Evolutionary conservation across 92 coral and sea anemone species (phyloP), one percentile per base, ranked within the genome.

Genomic region (Actinostola sp.): DNA sequence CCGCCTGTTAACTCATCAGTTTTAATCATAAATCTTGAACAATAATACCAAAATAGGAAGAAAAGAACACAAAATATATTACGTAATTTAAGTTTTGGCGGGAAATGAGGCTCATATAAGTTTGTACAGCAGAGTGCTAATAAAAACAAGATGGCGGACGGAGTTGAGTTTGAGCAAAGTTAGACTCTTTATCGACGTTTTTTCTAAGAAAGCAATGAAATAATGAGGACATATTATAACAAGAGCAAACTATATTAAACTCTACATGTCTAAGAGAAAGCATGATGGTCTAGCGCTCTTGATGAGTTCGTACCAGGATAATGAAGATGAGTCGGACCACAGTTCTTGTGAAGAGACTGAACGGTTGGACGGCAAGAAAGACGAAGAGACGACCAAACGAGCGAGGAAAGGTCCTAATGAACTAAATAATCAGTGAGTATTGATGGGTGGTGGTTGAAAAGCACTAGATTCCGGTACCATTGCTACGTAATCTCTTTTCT

Each of bases 61-160:
- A 31, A 17, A n/a, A 19, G 19, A 48, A 8, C 10, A 8, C 36
- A 3, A 12, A 1, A 15, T 10, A 28, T 17, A 62, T 62, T 19
- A 62, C 67, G 46, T 35, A 12, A 20, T 68, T 68, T 68, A 48
- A 68, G 50, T 68, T 68, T 68, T 68, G 74, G 74, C 74, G 74
- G 49, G 74, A 68, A 68, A 6, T 1, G 29, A n/a, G 42, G 54
- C 44, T 51, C 38, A 25, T 17, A 21, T 68, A 16, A 28, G 1
- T 62, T 8, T 39, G 67, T 62, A 30, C 74, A 68, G 74, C 74
- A 62, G 74, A 68, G 46, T 42, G 29, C 4, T 6, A 36, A 50
- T 46, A 56, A 52, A 51, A 24, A 7, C 74, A 68, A 68, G 24
- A 68, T 68, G 74, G 74, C 62, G 62, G 74, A 68, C 12, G 11